A percentile compares a stretch with the other conserved stretches of the same genome.
Evolutionary conservation across 1,140 invertebrate genomes (phyloP).

Genomic region (Drosophila rufa): DNA sequence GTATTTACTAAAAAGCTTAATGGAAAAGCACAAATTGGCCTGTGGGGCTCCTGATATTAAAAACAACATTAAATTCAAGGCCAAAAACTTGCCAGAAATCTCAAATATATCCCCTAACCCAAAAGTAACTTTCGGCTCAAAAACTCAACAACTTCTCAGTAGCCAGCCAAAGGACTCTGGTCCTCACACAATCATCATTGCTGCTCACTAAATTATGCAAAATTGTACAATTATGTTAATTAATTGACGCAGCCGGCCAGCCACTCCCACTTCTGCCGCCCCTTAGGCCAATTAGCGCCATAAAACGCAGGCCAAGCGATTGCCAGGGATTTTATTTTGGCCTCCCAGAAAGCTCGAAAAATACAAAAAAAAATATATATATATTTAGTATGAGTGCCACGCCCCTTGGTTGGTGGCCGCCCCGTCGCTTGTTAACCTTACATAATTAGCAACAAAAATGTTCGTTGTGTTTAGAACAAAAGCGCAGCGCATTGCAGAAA

Average conservation of each 20-base stretch:
- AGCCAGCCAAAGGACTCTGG: constrained; percentile 14
- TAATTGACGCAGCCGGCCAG: constrained; percentile 68
- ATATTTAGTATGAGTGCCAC: constrained; percentile 29
- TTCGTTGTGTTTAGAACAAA: constrained; percentile 79
- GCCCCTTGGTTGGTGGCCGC: constrained; percentile 11
- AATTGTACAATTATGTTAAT: constrained; percentile 83
- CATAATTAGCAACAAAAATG: constrained; percentile 77
- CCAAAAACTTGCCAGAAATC: neutral
- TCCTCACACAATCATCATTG: constrained; percentile 45
- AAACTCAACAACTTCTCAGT: neutral
- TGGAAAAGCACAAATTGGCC: no score
- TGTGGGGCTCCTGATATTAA: no score
- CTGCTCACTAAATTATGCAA: constrained; percentile 69
- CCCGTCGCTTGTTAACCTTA: constrained; percentile 65
- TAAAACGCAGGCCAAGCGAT: constrained; percentile 75
- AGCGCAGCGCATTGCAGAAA: constrained; percentile 71
- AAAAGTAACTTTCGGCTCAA: neutral
- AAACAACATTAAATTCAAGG: neutral
- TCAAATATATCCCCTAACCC: neutral
- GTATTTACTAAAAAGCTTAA: neutral
- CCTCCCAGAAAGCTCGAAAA: constrained; percentile 26
- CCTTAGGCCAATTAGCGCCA: constrained; percentile 66
- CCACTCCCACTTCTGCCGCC: constrained; percentile 5
- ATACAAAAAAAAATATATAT: constrained; percentile 16
- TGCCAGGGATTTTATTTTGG: constrained; percentile 62